A percentile compares a stretch with the other conserved stretches of the same genome.
These are phyloP conservation scores for Setophaga kirtlandii DNA, from an alignment of 2,113 vertebrate species.

Conservation along the genomic window DNA sequence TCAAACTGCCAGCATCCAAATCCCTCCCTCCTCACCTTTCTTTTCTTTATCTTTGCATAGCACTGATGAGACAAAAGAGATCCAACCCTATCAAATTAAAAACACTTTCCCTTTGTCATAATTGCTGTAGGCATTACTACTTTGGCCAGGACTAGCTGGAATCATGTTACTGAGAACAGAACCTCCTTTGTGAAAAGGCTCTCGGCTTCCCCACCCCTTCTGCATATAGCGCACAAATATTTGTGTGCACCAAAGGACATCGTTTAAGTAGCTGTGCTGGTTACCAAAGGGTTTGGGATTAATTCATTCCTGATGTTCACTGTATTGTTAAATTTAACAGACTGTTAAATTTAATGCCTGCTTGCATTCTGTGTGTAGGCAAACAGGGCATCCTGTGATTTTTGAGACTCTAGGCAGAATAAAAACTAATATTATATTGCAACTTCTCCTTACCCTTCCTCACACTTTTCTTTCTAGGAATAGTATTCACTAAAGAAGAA, in stretches of 20 bases:
- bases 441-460: neutral
- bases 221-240: constrained; percentile 5
- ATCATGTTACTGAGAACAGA: constrained; percentile 64
- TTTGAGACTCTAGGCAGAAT: neutral
- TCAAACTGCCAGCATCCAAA: neutral
- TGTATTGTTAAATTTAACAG: constrained; percentile 49
- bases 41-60: neutral
- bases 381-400: neutral
- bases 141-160: constrained; percentile 36
- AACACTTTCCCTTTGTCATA: constrained; percentile 26
- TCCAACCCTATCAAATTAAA: neutral
- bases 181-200: constrained; percentile 24
- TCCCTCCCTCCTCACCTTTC: neutral
- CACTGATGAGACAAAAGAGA: neutral
- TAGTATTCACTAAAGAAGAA: neutral
- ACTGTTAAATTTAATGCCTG: neutral
- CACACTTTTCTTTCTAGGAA: neutral
- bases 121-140: constrained; percentile 28
- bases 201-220: neutral
- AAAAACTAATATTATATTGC: neutral
- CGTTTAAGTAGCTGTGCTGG: constrained; percentile 3
- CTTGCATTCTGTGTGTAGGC: neutral
- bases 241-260: neutral
- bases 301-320: constrained; percentile 57
- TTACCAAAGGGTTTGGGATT: constrained; percentile 32